A percentile compares a stretch with the other conserved stretches of the same genome.
phyloP scores from a whole-genome alignment of 2,888 invertebrate genomes.

The Metacarcinus magister region DNA sequence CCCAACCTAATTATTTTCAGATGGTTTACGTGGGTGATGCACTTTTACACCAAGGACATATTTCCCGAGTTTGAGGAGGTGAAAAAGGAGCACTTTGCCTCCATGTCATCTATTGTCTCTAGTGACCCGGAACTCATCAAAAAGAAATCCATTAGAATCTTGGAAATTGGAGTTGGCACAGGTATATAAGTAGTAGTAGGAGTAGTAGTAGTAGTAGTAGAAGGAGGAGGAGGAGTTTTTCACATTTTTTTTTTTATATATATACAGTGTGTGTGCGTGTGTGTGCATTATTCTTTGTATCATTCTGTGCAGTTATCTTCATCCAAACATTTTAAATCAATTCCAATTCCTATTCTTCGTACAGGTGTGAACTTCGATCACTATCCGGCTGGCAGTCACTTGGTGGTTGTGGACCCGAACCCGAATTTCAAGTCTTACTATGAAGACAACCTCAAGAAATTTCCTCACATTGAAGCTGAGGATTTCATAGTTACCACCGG shows the following conservation, averaged over 20 bases:
- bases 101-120: constrained; percentile 60
- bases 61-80: constrained; percentile 65
- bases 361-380: constrained; percentile 83
- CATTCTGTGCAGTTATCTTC: neutral
- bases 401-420: constrained; percentile 83
- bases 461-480: constrained; percentile 54
- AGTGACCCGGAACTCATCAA: constrained; percentile 68
- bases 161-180: constrained; percentile 80
- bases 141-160: constrained; percentile 69
- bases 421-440: constrained; percentile 80
- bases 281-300: neutral
- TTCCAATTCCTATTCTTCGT: neutral
- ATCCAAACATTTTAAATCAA: neutral
- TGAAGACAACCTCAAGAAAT: constrained; percentile 58
- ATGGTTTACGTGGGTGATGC: constrained; percentile 68
- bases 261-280: too few relatives aligned
- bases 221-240: neutral
- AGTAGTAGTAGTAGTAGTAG: neutral
- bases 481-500: constrained; percentile 56
- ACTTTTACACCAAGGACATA: constrained; percentile 63
- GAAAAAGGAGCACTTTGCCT: constrained; percentile 69
- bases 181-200: constrained; percentile 60
- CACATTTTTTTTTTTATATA: too few relatives aligned
- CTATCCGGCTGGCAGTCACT: constrained; percentile 82
- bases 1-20: neutral